Base-by-base conservation (phyloP, 2,888 invertebrate genomes). In the Notodonta dromedarius region DNA sequence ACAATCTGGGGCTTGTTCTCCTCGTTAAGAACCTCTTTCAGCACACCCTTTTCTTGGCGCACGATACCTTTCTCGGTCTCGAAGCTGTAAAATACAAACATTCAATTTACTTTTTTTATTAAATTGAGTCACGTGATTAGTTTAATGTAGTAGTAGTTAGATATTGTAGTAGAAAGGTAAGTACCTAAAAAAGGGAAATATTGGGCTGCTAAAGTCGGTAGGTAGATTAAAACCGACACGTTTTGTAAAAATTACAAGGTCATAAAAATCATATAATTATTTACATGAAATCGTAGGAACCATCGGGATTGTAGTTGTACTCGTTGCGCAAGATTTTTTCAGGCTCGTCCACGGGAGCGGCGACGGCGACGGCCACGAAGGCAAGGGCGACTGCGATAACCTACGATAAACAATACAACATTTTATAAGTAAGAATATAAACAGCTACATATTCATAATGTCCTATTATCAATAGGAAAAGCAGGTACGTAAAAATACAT, bases 1-100 rank as follows among this genome's bases (percentile, higher is more conserved):
- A 94, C 94, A 63, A 83, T 86, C 32, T 92, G 93, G 32, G 94
- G 94, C 73, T 95, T 94, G 76, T 94, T 94, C 9, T 95, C 95
- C 48, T 94, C 93, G 70, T 95, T 95, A 66, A 94, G 88, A 11
- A 73, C 75, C 55, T 84, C 71, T 70, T 82, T 90, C 62, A 89
- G 2, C 60, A 84, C 82, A 16, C 96, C 96, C n/a, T 71, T 80
- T 77, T 95, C 95, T 56, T 91, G 80, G 12, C 92, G 94, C 9
- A 74, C 67, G 78, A 94, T 95, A 13, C 95, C 80, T 44, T 79
- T 57, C 5, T 50, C 58, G 14, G 66, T 55, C 56, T 71, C 62
- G 35, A 59, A 61, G 11, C 71, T 71, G 61, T 63, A 56, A 5
- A 35, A 35, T 35, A 35, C 5, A 35, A 35, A 35, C 24, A 24